Base-by-base conservation (phyloP, 2,888 invertebrate genomes). In the Monochamus alternatus region DNA sequence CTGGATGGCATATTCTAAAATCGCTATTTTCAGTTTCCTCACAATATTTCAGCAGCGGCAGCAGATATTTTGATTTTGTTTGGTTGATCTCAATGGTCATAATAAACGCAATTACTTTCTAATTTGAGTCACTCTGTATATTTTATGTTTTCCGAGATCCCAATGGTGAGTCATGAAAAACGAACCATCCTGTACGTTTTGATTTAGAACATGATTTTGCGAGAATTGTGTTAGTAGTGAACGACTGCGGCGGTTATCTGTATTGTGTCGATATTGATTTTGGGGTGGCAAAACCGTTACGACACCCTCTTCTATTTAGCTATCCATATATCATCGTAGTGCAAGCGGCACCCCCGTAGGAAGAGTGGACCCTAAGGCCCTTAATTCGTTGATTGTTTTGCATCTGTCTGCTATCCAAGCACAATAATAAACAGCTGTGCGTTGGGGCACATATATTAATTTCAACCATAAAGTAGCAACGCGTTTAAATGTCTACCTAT, bases 201-300 rank as follows among this genome's bases (percentile, higher is more conserved):
- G 7, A 38, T 38, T 38, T 38, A 38, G 38, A 38, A 2, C 2
- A 38, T 38, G 38, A 38, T 38, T 38, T 38, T 38, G 38, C 38
- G 38, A 38, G 38, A 38, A 38, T 55, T 7, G n/a, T 55, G 10
- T n/a, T 55, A 14, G 22, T 55, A 4, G 5, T 3, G 22, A 14
- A 55, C 55, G 55, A 2, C 55, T n/a, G 14, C 22, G n/a, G 4
- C n/a, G 22, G 51, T 58, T 59, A 60, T 66, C 66, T 55, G 66
- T 71, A 30, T 64, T 65, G 55, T 60, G 47, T 64, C 60, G 43
- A 58, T 64, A 63, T 67, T 62, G 70, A 58, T 72, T 59, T 55
- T 68, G 71, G 76, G 76, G 69, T 76, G 51, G 73, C 67, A 80
- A 78, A 79, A 80, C 80, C 80, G 80, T 80, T 80, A 79, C 67